A percentile compares a stretch with the other conserved stretches of the same genome.
These are phyloP conservation scores for Agriotes lineatus DNA, from an alignment of 2,888 invertebrate species.

Conservation along the genomic window DNA sequence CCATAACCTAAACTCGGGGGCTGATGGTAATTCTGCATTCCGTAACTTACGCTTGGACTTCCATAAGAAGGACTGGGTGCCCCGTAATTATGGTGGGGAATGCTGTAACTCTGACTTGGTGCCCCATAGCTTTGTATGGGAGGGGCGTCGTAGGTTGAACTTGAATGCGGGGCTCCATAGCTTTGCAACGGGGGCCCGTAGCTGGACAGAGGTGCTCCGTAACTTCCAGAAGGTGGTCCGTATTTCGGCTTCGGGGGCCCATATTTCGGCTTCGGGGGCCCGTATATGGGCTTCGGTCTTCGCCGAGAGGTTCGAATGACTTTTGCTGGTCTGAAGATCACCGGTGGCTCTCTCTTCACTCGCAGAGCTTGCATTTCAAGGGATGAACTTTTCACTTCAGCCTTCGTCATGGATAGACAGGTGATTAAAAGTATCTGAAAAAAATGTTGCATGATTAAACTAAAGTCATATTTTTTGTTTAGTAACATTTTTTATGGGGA, in stretches of 20 bases:
- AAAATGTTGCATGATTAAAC: neutral
- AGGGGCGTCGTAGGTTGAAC: slow-evolving; percentile 47
- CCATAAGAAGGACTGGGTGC: slow-evolving; percentile 41
- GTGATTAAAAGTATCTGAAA: slow-evolving; percentile 6
- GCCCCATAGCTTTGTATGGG: slow-evolving; percentile 48
- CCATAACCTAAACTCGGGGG: slow-evolving; percentile 45
- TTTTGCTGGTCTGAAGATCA: slow-evolving; percentile 38
- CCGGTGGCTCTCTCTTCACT: slow-evolving; percentile 49
- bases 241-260: slow-evolving; percentile 45
- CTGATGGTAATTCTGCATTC: no score
- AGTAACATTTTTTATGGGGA: no score
- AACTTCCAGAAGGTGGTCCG: slow-evolving; percentile 49
- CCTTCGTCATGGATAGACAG: neutral
- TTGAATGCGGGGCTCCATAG: slow-evolving; percentile 39
- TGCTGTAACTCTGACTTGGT: slow-evolving; percentile 46
- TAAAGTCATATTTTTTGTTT: neutral
- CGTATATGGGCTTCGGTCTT: slow-evolving; percentile 50
- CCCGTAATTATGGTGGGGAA: slow-evolving; percentile 48
- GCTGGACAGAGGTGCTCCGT: slow-evolving; percentile 46
- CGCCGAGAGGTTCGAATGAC: slow-evolving; percentile 43
- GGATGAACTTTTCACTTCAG: neutral
- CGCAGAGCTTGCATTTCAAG: slow-evolving; percentile 23
- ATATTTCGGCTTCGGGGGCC: slow-evolving; percentile 45
- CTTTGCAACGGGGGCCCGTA: slow-evolving; percentile 41
- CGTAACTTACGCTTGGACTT: slow-evolving; percentile 37